Evolutionary conservation across 1,140 invertebrate genomes (phyloP).

Genomic region (Nilaparvata lugens): DNA sequence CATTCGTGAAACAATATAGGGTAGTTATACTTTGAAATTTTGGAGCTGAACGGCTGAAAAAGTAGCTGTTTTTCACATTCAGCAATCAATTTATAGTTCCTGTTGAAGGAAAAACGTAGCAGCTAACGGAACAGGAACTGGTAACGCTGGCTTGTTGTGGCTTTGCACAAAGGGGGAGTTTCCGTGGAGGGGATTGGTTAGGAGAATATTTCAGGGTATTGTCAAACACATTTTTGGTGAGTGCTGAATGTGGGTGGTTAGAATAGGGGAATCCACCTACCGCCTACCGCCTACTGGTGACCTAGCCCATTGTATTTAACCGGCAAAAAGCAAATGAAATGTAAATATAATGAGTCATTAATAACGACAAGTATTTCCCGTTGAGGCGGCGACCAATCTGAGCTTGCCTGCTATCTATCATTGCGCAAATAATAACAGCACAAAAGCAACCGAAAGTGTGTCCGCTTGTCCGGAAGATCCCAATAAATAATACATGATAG

Average conservation of each 20-base stretch:
- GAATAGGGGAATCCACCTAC: too few species aligned
- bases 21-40: too few species aligned
- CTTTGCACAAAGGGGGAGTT: not conserved
- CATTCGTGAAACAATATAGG: too few species aligned
- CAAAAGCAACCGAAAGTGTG: not conserved
- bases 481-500: conserved; percentile 4
- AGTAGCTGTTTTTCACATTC: too few species aligned
- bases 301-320: not conserved
- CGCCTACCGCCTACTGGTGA: too few species aligned
- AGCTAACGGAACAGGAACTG: too few species aligned
- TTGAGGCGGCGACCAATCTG: not conserved
- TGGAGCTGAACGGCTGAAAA: too few species aligned
- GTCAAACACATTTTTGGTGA: conserved; percentile 1
- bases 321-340: conserved; percentile 5
- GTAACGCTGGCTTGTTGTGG: too few species aligned
- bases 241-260: not conserved
- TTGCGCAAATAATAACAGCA: not conserved
- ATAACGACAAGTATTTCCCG: conserved; percentile 3
- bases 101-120: too few species aligned
- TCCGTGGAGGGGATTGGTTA: not conserved
- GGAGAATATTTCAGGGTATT: not conserved
- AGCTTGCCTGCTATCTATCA: not conserved
- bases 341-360: conserved; percentile 6
- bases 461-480: conserved; percentile 1
- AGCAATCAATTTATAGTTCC: too few species aligned